Evolutionary conservation across 2,888 invertebrate species (phyloP).

Genomic region (Standfussiana lucernea): DNA sequence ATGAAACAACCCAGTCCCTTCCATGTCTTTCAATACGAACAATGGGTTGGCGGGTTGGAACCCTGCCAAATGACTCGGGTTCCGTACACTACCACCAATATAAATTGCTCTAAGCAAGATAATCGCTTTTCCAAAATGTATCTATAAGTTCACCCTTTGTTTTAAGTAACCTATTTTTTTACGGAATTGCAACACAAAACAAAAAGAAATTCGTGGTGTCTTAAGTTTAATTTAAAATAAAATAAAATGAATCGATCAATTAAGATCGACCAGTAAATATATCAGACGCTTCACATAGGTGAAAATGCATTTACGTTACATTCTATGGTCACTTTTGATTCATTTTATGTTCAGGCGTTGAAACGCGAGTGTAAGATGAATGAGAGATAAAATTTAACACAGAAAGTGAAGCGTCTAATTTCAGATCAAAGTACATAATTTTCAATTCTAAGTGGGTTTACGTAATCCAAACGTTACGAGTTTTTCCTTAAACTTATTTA

Average conservation of each 20-base stretch:
- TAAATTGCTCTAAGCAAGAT: slow-evolving; percentile 50
- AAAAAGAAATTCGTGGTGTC: neutral
- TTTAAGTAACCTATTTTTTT: slow-evolving; percentile 17
- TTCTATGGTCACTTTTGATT: neutral
- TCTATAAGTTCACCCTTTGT: slow-evolving; percentile 20
- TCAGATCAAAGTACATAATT: too few species aligned
- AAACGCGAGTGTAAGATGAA: neutral
- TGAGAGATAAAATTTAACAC: neutral
- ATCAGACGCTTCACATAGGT: neutral
- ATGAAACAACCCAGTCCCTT: slow-evolving; percentile 48
- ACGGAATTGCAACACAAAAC: neutral
- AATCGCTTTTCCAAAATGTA: slow-evolving; percentile 50
- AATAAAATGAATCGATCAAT: neutral
- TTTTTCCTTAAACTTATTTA: slow-evolving; percentile 14
- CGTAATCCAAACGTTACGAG: neutral
- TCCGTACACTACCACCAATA: slow-evolving; percentile 33
- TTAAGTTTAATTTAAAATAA: neutral
- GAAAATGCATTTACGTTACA: neutral
- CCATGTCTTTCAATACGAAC: slow-evolving; percentile 57
- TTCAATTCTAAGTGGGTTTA: neutral
- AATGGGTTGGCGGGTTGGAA: slow-evolving; percentile 67
- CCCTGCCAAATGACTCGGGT: slow-evolving; percentile 65
- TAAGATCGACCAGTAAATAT: neutral
- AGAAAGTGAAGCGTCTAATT: neutral
- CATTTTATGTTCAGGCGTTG: neutral